Evolutionary conservation across 2,113 vertebrate species (phyloP), one percentile per base, ranked within the genome.

Genomic region (Stegostoma tigrinum): DNA sequence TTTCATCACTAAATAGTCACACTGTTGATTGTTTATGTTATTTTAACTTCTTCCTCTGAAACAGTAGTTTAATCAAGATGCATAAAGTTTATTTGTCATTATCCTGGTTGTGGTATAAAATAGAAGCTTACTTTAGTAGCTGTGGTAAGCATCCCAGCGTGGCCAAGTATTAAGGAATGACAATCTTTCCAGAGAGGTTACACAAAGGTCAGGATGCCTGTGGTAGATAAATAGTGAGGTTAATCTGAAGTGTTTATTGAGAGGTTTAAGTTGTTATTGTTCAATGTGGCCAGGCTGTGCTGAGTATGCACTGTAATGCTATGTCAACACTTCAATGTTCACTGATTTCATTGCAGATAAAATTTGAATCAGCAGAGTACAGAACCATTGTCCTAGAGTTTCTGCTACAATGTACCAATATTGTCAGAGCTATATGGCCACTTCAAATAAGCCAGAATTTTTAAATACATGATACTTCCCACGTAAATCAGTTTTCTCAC

Each of bases 201-300:
- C 64, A 93, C 89, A 66, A 93, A 93, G 89, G 61, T 93, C 61
- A 66, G 34, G 66, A 38, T 93, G 61, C 66, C 89, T 93, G 89
- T 93, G 89, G 80, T 83, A 83, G 21, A 83, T 83, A 83, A 83
- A 83, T 83, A 19, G 61, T 93, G 61, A 93, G 89, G 61, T 66
- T 93, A 93, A 66, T 66, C 89, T 64, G n/a, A 93, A 93, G 89
- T 93, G 89, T 93, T 93, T 93, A 93, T 93, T 93, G 61, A 93
- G 55, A 93, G 38, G 55, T n/a, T 91, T n/a, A 91, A 91, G 34
- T 91, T 91, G 64, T 91, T 66, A 42, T 93, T 66, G 30, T 64
- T 93, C 15, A n/a, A 17, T 38, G 61, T n/a, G 21, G 61, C 34
- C 61, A 93, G 61, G n/a, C 17, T 21, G 61, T 67, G n/a, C 89